Evolutionary conservation across 2,113 vertebrate genomes (phyloP), one percentile per base, ranked within the genome.

Genomic region (Eulemur rufifrons): DNA sequence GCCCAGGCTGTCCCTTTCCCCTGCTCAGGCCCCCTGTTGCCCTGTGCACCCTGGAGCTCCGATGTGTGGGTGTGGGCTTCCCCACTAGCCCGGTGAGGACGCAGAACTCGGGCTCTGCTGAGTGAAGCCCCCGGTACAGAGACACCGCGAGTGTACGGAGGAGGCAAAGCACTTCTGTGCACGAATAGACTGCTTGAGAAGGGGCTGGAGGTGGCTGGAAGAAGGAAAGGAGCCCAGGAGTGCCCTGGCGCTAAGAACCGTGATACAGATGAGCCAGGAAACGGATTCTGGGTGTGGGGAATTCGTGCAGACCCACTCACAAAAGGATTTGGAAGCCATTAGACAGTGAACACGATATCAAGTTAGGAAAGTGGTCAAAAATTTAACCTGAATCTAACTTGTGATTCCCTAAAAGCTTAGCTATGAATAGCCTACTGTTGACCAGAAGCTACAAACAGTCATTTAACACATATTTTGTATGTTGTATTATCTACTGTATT

Each of bases 1-100:
- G 39, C 7, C n/a, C 29, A 3, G 29, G n/a, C 3, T 0, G 12
- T 17, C 25, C 6, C 50, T 0, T 0, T 27, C 6, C 37, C 7
- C 17, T 37, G 29, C 73, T 52, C 8, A 37, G 9, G 39, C 39
- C 39, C 39, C 39, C 39, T 39, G 39, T 11, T n/a, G 52, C n/a
- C 8, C 27, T 20, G 32, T 39, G 2, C 18, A 25, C 25, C 7
- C 32, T 63, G 32, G 32, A 13, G 25, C 20, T 20, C 50, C 25
- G 11, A 52, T 37, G 54, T 81, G 52, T 50, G 64, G 23, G 25
- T 8, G 2, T 25, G 21, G 66, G 47, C 10, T 18, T 34, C 29
- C n/a, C 45, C 2, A 0, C 10, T 1, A 25, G 59, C 39, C 39
- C 39, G 15, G 7, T 47, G 47, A 81, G 82, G n/a, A 54, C 18